Conservation (phyloP, 2,113 vertebrate species). For the Lepisosteus oculatus region DNA sequence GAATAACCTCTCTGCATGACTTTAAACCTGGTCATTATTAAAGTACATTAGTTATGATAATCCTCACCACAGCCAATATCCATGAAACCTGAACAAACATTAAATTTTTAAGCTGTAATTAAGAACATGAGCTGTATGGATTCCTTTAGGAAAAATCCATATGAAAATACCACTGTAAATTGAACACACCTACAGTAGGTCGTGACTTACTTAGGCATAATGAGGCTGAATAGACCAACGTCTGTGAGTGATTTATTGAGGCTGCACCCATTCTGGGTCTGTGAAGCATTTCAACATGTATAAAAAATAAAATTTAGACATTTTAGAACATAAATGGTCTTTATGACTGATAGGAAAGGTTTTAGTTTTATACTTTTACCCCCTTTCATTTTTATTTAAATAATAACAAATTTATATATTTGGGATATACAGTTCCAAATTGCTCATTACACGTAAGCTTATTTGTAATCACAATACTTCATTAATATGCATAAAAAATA, state of each 20-base stretch:
- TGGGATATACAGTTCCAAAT: too few relatives aligned
- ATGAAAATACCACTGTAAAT: slow-evolving; percentile 57
- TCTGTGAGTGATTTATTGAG: slow-evolving; percentile 53
- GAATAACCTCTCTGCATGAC: slow-evolving; percentile 25
- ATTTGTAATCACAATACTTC: too few relatives aligned
- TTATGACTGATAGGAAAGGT: too few relatives aligned
- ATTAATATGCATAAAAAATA: too few relatives aligned
- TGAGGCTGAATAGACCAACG: slow-evolving; percentile 58
- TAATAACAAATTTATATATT: too few relatives aligned
- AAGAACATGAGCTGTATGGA: slow-evolving; percentile 43
- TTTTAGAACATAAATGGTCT: slow-evolving; percentile 15
- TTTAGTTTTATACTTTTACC: too few relatives aligned
- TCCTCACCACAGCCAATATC: slow-evolving; percentile 43
- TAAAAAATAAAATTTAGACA: slow-evolving; percentile 50
- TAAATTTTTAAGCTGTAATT: slow-evolving; percentile 63
- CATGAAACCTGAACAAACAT: slow-evolving; percentile 35
- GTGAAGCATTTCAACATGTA: slow-evolving; percentile 37
- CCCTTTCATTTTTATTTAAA: too few relatives aligned
- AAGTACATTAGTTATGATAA: slow-evolving; percentile 56
- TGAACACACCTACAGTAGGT: slow-evolving; percentile 51
- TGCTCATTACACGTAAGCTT: too few relatives aligned
- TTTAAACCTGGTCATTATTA: slow-evolving; percentile 44
- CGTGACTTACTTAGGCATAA: slow-evolving; percentile 57
- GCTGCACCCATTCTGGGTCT: slow-evolving; percentile 30
- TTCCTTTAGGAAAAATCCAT: slow-evolving; percentile 47